Evolutionary conservation across 2,888 invertebrate genomes (phyloP).

Genomic region (Aelia acuminata): DNA sequence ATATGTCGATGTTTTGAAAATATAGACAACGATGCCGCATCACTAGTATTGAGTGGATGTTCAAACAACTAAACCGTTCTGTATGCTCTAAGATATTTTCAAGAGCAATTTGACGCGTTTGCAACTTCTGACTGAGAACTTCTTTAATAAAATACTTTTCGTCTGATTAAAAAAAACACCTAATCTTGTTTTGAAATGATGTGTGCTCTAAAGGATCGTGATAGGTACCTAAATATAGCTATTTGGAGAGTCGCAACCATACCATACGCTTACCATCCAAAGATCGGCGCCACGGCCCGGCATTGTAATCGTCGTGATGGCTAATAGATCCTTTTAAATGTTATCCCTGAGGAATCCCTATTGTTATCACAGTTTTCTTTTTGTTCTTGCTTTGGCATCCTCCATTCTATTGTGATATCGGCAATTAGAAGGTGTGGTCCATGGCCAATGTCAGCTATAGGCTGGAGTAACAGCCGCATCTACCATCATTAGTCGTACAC

Average conservation of each 20-base stretch:
- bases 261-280: not conserved
- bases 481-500: too few species aligned
- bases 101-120: too few species aligned
- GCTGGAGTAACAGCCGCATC: not conserved
- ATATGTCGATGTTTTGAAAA: too few species aligned
- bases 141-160: too few species aligned
- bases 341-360: not conserved
- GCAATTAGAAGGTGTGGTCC: constrained; percentile 6
- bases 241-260: not conserved
- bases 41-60: too few species aligned
- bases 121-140: too few species aligned
- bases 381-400: not conserved
- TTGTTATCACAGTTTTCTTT: not conserved
- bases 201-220: not conserved
- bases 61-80: too few species aligned
- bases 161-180: too few species aligned
- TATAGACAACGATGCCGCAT: too few species aligned
- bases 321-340: constrained; percentile 14
- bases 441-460: not conserved
- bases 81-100: too few species aligned
- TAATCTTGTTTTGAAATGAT: not conserved
- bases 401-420: not conserved
- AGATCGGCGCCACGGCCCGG: not conserved
- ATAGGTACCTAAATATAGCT: not conserved
- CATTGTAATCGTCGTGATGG: not conserved